Base-by-base conservation (phyloP, 2,888 invertebrate species). In the Agrilus cyanescens region DNA sequence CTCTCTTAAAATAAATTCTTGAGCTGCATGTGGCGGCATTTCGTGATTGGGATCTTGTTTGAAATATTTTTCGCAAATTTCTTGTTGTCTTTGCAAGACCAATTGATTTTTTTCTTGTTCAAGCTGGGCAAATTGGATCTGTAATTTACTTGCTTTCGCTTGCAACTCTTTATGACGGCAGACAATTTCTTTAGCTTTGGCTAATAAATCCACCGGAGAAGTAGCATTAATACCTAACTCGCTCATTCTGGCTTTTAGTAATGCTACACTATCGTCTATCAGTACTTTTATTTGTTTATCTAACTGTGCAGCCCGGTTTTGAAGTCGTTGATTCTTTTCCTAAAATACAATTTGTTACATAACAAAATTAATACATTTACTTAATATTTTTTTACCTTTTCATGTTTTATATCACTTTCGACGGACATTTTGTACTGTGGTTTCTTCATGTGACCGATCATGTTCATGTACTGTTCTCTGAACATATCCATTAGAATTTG, bases 231-330 rank as follows among this genome's bases (percentile, higher is more conserved):
- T 90, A 47, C 88, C 90, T 53, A 96, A 72, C 69, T 95, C 94
- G 55, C 82, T 84, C 82, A 95, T 87, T 48, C 94, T 76, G 35
- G 85, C 82, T 65, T 91, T 89, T 32, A 95, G 70, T 52, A 93
- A 70, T 20, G 83, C 83, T 12, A 93, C 89, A 59, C 94, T 91
- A 63, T 95, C 94, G 56, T 87, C 86, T 51, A 93, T 90, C 49
- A 96, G 70, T 46, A 88, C 85, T 63, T 83, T 85, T 49, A 95
- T 91, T 71, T 94, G 91, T 62, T 90, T 90, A 59, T 94, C 91
- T 53, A 95, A 69, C 65, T 91, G 89, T n/a, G 84, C 84, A 34
- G 86, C 85, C 44, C 90, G 78, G 43, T 80, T 84, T 64, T 84
- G 83, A 48, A 93, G 67, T 57, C 83, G 82, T 55, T 82, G 77